These are phyloP conservation scores for Platysteira castanea DNA, from an alignment of 2,113 vertebrate species.

Conservation along the genomic window DNA sequence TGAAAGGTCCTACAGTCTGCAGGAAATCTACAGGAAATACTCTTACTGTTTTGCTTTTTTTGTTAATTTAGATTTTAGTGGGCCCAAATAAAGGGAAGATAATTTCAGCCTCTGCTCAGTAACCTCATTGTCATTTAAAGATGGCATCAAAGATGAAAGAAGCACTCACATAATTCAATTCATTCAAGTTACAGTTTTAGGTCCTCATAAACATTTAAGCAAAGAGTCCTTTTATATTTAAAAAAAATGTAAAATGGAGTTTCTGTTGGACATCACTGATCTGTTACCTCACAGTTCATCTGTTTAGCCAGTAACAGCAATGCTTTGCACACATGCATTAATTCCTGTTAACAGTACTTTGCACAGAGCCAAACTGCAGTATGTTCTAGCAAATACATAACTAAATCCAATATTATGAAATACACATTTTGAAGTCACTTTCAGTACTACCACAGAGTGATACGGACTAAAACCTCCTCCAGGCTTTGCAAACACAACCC, in stretches of 20 bases:
- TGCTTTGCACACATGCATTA: not conserved
- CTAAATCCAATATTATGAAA: not conserved
- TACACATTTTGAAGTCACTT: not conserved
- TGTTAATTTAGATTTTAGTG: not conserved
- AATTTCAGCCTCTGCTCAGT: not conserved
- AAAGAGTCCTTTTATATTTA: not conserved
- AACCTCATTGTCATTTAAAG: not conserved
- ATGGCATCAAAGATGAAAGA: not conserved
- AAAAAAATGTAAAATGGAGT: not conserved
- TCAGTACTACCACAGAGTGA: not conserved
- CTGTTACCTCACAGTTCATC: not conserved
- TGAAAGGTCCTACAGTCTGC: not conserved
- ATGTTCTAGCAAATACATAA: not conserved
- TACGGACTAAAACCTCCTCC: not conserved
- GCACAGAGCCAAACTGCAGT: not conserved
- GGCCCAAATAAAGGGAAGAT: not conserved
- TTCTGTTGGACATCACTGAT: not conserved
- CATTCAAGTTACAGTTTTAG: not conserved
- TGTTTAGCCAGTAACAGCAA: not conserved
- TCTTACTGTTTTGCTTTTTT: not conserved
- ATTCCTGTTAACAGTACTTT: not conserved
- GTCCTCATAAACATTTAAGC: not conserved
- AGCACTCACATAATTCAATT: not conserved
- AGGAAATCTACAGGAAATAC: not conserved
- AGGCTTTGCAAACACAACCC: not conserved